These are phyloP conservation scores for Amorpha juglandis DNA, from an alignment of 2,888 invertebrate genomes.

Conservation along the genomic window DNA sequence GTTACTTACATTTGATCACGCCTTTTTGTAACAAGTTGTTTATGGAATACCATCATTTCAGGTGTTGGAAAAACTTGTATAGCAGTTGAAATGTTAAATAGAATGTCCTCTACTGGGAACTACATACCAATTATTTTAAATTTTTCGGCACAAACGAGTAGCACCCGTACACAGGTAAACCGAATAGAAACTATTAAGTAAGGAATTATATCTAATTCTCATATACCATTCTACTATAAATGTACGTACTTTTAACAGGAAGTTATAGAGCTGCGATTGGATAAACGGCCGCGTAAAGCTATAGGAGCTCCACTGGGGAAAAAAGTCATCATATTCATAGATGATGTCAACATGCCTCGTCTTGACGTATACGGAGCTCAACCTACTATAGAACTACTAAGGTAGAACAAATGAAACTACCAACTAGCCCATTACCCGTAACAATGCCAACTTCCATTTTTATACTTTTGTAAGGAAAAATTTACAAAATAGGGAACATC, in stretches of 20 bases:
- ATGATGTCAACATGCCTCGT: slow-evolving; percentile 96
- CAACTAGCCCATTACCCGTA: neutral
- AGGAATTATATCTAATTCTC: no score
- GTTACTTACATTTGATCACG: no score
- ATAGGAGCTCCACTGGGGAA: slow-evolving; percentile 93
- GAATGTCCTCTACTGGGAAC: slow-evolving; percentile 83
- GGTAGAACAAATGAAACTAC: slow-evolving; percentile 71
- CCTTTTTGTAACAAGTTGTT: no score
- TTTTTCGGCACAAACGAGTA: slow-evolving; percentile 96
- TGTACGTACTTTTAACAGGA: slow-evolving; percentile 80
- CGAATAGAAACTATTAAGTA: neutral
- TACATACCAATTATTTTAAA: slow-evolving; percentile 92
- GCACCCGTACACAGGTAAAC: slow-evolving; percentile 88
- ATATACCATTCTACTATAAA: neutral
- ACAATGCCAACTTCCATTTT: no score
- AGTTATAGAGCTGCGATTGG: slow-evolving; percentile 93
- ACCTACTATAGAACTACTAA: slow-evolving; percentile 94
- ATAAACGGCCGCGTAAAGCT: slow-evolving; percentile 91
- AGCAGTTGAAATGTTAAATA: slow-evolving; percentile 89
- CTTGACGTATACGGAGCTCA: slow-evolving; percentile 95
- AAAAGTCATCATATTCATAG: slow-evolving; percentile 92
- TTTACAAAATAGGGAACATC: no score
- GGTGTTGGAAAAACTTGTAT: slow-evolving; percentile 96
- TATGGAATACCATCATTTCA: slow-evolving; percentile 48
- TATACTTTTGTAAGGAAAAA: no score